Evolutionary conservation across 2,888 invertebrate species (phyloP).

Genomic region (Ichneumoninae sp.): DNA sequence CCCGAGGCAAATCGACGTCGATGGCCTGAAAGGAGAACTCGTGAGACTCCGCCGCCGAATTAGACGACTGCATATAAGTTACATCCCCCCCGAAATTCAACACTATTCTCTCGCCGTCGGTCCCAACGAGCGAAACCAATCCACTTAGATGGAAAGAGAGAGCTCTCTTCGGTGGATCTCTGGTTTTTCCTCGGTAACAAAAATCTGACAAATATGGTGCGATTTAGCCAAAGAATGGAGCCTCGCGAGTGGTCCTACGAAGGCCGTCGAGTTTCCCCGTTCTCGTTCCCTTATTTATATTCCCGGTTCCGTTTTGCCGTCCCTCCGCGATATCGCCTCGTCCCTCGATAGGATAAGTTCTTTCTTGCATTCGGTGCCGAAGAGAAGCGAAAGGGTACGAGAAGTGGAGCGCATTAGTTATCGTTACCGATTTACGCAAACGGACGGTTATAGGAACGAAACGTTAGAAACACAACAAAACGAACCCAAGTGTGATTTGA

Average conservation of each 20-base stretch:
- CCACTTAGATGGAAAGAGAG: slow-evolving; percentile 77
- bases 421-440: background rate
- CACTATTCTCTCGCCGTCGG: slow-evolving; percentile 33
- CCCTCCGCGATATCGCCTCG: slow-evolving; percentile 37
- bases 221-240: slow-evolving; percentile 82
- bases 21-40: slow-evolving; percentile 40
- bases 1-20: slow-evolving; percentile 55
- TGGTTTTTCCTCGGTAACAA: slow-evolving; percentile 81
- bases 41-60: slow-evolving; percentile 61
- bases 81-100: slow-evolving; percentile 13
- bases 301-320: slow-evolving; percentile 16
- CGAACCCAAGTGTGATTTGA: too few relatives aligned
- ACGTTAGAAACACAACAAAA: background rate
- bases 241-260: slow-evolving; percentile 70
- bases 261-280: slow-evolving; percentile 40
- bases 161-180: slow-evolving; percentile 4
- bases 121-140: slow-evolving; percentile 78
- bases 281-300: slow-evolving; percentile 57
- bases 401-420: background rate
- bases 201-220: slow-evolving; percentile 84
- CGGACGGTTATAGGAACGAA: background rate
- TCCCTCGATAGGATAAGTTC: slow-evolving; percentile 7
- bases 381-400: background rate
- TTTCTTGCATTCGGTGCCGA: slow-evolving; percentile 28
- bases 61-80: slow-evolving; percentile 74